A percentile compares a stretch with the other conserved stretches of the same genome.
Conservation (phyloP, 2,888 invertebrate species). For the Rhingia campestris region DNA sequence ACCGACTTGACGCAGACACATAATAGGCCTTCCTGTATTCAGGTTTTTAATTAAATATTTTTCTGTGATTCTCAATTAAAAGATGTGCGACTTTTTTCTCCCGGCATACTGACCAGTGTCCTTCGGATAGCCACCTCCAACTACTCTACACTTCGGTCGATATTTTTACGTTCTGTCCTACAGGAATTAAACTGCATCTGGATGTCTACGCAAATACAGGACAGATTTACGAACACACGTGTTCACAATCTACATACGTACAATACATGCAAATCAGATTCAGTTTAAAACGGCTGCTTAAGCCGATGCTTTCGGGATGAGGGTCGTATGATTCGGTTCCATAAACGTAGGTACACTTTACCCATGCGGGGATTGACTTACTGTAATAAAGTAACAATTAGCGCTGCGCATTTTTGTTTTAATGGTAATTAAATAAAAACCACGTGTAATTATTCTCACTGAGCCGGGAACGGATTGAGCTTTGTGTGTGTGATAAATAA, state of each 20-base stretch:
- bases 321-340: slow-evolving; percentile 32
- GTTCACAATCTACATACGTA: neutral
- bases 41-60: slow-evolving; percentile 68
- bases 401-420: slow-evolving; percentile 66
- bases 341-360: slow-evolving; percentile 22
- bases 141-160: neutral
- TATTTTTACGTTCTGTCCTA: neutral
- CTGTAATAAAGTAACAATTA: slow-evolving; percentile 72
- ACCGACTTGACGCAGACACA: slow-evolving; percentile 27
- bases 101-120: slow-evolving; percentile 25
- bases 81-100: neutral
- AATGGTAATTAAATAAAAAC: slow-evolving; percentile 70
- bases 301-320: slow-evolving; percentile 35
- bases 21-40: slow-evolving; percentile 39
- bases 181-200: slow-evolving; percentile 17
- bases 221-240: neutral
- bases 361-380: slow-evolving; percentile 55
- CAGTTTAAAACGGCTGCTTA: slow-evolving; percentile 47
- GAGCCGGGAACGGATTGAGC: slow-evolving; percentile 37
- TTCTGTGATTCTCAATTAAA: slow-evolving; percentile 30
- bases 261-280: slow-evolving; percentile 40
- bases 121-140: slow-evolving; percentile 1
- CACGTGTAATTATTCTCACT: slow-evolving; percentile 65
- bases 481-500: slow-evolving; percentile 45
- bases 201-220: slow-evolving; percentile 14